A percentile compares a stretch with the other conserved stretches of the same genome.
Evolutionary conservation across 1,140 invertebrate species (phyloP).

Genomic region (Aphis gossypii): DNA sequence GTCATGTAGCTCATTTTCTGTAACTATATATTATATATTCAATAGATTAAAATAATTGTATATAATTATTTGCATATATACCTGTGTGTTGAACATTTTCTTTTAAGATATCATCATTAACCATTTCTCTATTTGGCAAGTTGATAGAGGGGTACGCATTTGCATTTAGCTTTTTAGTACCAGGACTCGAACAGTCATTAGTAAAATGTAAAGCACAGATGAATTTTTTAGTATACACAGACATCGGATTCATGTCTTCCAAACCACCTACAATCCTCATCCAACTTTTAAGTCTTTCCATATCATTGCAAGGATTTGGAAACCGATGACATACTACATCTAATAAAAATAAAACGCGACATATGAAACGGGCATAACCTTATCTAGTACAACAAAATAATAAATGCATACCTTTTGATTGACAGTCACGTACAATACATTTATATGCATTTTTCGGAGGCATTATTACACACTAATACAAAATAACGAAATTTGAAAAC

Average conservation of each 20-base stretch:
- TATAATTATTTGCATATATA: not conserved
- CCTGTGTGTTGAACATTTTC: not conserved
- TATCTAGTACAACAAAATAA: not conserved
- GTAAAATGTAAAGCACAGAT: not conserved
- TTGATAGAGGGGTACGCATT: not conserved
- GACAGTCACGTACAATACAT: not conserved
- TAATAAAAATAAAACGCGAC: not conserved
- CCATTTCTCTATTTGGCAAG: not conserved
- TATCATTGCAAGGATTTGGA: not conserved
- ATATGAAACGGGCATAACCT: not conserved
- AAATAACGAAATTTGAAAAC: not conserved
- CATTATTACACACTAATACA: not conserved
- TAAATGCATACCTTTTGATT: not conserved
- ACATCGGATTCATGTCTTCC: not conserved
- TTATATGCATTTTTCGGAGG: not conserved
- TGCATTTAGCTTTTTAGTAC: not conserved
- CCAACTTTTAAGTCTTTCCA: not conserved
- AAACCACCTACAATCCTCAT: not conserved
- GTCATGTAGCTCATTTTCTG: not conserved
- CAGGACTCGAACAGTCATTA: not conserved
- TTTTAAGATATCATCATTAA: not conserved
- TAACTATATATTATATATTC: not conserved
- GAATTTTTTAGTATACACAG: not conserved
- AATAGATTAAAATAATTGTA: not conserved
- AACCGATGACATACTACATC: not conserved